phyloP scores from a whole-genome alignment of 2,797 vertebrate species.

The Gastrophryne carolinensis region DNA sequence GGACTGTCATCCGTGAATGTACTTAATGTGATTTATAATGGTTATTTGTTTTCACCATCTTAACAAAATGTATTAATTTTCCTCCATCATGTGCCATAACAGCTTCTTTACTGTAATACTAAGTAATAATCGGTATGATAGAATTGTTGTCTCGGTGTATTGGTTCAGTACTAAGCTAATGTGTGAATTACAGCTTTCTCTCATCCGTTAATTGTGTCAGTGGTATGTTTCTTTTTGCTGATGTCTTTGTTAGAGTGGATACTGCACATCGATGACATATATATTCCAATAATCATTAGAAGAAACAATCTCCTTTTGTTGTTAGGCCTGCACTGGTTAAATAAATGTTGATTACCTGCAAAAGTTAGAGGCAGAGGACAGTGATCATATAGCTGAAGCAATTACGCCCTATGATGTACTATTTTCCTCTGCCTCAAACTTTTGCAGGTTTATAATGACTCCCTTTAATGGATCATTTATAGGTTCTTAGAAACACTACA shows the following conservation, averaged over 20 bases:
- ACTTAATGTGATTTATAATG: constrained; percentile 49
- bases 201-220: constrained; percentile 11
- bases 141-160: constrained; percentile 8
- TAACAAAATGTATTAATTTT: constrained; percentile 22
- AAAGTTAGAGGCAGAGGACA: no score
- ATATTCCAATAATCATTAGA: neutral
- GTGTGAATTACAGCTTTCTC: neutral
- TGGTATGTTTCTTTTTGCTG: neutral
- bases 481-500: no score
- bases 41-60: constrained; percentile 42
- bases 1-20: neutral
- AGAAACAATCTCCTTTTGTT: no score
- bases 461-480: no score
- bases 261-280: neutral
- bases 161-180: neutral
- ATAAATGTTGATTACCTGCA: no score
- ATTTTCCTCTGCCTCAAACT: no score
- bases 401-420: no score
- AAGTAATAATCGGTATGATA: constrained; percentile 28
- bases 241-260: neutral
- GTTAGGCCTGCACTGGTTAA: no score
- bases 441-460: no score
- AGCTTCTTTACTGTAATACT: constrained; percentile 28
- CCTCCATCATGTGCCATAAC: constrained; percentile 44
- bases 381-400: no score